Conservation (phyloP, 1,140 invertebrate species). For the Eupristina koningsbergeri region DNA sequence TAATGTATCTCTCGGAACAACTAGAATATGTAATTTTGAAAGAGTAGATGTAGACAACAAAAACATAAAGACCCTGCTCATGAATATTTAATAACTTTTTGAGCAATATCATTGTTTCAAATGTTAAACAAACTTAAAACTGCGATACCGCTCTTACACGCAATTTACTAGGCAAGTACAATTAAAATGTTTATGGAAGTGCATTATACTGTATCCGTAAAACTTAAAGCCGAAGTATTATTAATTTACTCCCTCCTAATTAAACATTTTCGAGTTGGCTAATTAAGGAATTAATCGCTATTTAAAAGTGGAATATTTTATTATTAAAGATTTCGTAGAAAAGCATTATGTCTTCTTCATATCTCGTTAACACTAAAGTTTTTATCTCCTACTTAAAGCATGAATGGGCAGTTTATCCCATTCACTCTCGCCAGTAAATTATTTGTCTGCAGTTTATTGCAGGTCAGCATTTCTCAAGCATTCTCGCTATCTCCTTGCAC, state of each 20-base stretch:
- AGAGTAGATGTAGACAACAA: neutral
- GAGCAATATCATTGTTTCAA: neutral
- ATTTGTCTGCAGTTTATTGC: slow-evolving; percentile 30
- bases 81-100: slow-evolving; percentile 14
- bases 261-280: neutral
- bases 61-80: neutral
- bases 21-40: slow-evolving; percentile 9
- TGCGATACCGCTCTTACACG: neutral
- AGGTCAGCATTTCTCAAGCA: neutral
- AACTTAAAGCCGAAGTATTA: too few species aligned
- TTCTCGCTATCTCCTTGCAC: neutral
- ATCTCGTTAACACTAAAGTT: slow-evolving; percentile 30
- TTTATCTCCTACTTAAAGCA: slow-evolving; percentile 25
- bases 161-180: neutral
- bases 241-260: neutral
- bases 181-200: neutral
- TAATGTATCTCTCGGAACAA: slow-evolving; percentile 16
- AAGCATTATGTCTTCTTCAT: slow-evolving; percentile 16
- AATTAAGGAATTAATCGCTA: neutral
- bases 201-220: too few species aligned
- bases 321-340: slow-evolving; percentile 10
- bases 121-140: neutral
- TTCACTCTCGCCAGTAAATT: slow-evolving; percentile 20
- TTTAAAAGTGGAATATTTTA: neutral
- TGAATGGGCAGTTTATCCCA: slow-evolving; percentile 37